A percentile compares a stretch with the other conserved stretches of the same genome.
phyloP scores from a whole-genome alignment of 2,888 invertebrate species.

The Pseudolycoriella hygida region DNA sequence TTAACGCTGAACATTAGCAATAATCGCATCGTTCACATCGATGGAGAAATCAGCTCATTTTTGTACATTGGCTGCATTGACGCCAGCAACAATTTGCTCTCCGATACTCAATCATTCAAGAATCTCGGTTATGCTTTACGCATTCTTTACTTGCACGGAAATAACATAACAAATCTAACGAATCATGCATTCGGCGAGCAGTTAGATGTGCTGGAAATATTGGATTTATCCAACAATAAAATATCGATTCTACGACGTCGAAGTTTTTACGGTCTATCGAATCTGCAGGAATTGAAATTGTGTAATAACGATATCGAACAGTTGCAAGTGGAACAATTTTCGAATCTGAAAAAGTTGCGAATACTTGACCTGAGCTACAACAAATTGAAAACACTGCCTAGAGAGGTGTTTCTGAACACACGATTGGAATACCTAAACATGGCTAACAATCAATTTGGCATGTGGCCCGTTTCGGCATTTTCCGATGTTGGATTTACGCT shows the following conservation, averaged over 20 bases:
- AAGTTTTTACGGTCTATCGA: conserved; percentile 56
- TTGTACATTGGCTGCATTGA: conserved; percentile 52
- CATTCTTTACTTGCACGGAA: conserved; percentile 54
- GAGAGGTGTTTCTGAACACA: conserved; percentile 64
- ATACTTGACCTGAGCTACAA: conserved; percentile 57
- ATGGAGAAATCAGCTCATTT: conserved; percentile 25
- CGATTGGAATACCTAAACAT: conserved; percentile 64
- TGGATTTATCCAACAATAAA: conserved; percentile 57
- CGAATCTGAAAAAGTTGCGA: conserved; percentile 52
- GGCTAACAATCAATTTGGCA: conserved; percentile 56
- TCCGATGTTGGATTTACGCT: conserved; percentile 64
- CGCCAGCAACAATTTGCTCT: conserved; percentile 47
- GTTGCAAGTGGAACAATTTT: conserved; percentile 64
- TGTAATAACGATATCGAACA: conserved; percentile 59
- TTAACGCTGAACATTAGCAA: conserved; percentile 60
- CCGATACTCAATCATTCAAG: conserved; percentile 45
- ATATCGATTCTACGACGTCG: conserved; percentile 52
- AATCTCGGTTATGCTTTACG: conserved; percentile 44
- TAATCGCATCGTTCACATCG: conserved; percentile 32
- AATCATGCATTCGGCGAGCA: conserved; percentile 56
- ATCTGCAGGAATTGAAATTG: conserved; percentile 61
- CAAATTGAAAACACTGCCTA: conserved; percentile 50
- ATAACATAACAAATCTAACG: conserved; percentile 49
- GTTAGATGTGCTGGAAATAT: conserved; percentile 49
- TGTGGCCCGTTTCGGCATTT: conserved; percentile 63